Conservation (phyloP, 2,797 vertebrate species). For the Gadopsis bispinosus region DNA sequence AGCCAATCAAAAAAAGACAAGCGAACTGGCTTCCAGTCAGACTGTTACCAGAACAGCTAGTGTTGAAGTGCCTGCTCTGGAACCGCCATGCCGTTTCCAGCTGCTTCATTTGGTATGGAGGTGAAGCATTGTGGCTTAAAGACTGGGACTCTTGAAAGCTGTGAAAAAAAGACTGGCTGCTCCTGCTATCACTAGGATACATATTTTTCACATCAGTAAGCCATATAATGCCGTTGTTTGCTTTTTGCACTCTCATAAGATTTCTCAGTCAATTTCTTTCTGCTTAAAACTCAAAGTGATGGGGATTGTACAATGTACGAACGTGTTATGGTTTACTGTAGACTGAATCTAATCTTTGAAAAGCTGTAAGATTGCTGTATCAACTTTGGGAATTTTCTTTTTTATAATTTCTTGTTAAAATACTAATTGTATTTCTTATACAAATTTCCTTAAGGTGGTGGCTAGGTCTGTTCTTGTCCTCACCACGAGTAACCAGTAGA, state of each 20-base stretch:
- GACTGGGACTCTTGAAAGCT: conserved; percentile 65
- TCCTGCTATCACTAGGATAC: conserved; percentile 58
- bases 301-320: conserved; percentile 18
- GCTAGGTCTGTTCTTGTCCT: conserved; percentile 30
- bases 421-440: conserved; percentile 55
- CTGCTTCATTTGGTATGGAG: conserved; percentile 55
- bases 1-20: conserved; percentile 34
- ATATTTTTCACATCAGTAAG: conserved; percentile 68
- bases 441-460: conserved; percentile 7
- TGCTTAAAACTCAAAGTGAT: conserved; percentile 21
- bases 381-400: conserved; percentile 40
- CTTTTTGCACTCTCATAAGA: conserved; percentile 77
- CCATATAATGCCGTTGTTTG: conserved; percentile 73
- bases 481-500: conserved; percentile 62
- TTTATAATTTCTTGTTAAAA: conserved; percentile 60
- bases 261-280: conserved; percentile 23
- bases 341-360: conserved; percentile 42
- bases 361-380: conserved; percentile 50
- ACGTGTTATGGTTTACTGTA: conserved; percentile 42
- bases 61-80: conserved; percentile 83
- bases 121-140: conserved; percentile 55
- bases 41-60: conserved; percentile 50
- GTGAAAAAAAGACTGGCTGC: conserved; percentile 54
- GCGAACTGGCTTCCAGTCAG: conserved; percentile 53
- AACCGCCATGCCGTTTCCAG: conserved; percentile 64